Conservation (phyloP, 2,888 invertebrate species). For the Dasypolia templi region DNA sequence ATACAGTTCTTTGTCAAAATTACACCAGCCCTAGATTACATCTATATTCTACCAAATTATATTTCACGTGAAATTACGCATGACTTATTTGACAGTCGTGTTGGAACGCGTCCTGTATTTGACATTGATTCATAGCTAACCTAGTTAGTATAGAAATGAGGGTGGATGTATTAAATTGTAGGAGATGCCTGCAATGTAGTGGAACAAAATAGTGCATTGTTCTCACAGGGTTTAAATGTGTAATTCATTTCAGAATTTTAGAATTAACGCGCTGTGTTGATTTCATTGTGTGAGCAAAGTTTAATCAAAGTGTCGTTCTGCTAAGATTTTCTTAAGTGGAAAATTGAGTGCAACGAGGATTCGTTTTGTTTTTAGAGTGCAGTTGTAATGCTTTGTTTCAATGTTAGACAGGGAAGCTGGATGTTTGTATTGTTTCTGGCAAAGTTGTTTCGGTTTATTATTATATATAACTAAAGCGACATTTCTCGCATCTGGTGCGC, state of each 20-base stretch:
- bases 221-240: constrained; percentile 56
- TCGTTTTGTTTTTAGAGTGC: constrained; percentile 7
- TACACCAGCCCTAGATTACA: constrained; percentile 50
- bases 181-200: constrained; percentile 69
- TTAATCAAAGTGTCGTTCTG: constrained; percentile 39
- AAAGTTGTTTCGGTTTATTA: constrained; percentile 23
- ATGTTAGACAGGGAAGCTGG: constrained; percentile 10
- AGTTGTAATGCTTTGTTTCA: constrained; percentile 14
- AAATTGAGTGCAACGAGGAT: constrained; percentile 30
- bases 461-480: constrained; percentile 4
- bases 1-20: constrained; percentile 29
- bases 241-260: constrained; percentile 61
- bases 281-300: constrained; percentile 27
- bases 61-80: constrained; percentile 65
- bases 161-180: constrained; percentile 64
- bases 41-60: constrained; percentile 57
- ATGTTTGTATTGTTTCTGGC: constrained; percentile 18
- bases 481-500: constrained; percentile 10
- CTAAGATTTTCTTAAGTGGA: constrained; percentile 22
- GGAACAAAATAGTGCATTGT: constrained; percentile 71
- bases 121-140: constrained; percentile 67
- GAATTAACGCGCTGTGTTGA: constrained; percentile 33
- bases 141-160: constrained; percentile 51
- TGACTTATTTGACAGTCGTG: constrained; percentile 67
- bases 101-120: constrained; percentile 63